Conservation (phyloP, 1,140 invertebrate genomes). For the Lepidotrigona ventralis region DNA sequence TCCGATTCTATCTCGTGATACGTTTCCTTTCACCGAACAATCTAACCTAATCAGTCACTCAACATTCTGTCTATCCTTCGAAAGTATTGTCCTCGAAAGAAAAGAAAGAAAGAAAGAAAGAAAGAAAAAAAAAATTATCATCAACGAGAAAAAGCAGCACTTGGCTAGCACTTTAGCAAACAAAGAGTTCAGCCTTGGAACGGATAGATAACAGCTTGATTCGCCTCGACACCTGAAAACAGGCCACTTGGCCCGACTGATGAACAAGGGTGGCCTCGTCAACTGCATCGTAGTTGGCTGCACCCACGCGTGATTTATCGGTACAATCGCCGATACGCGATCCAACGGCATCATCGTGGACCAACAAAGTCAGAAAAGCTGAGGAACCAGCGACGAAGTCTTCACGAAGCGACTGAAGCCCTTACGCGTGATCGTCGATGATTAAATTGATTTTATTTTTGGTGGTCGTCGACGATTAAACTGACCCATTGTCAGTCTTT, state of each 20-base stretch:
- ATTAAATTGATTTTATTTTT: neutral
- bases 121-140: neutral
- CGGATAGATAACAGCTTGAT: constrained; percentile 37
- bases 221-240: constrained; percentile 28
- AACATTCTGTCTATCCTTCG: neutral
- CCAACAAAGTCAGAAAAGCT: constrained; percentile 29
- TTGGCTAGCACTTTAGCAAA: neutral
- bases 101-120: too few species aligned
- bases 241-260: constrained; percentile 25
- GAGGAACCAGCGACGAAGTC: constrained; percentile 22
- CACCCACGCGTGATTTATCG: constrained; percentile 47
- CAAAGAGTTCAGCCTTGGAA: constrained; percentile 23
- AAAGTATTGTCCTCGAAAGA: neutral
- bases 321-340: constrained; percentile 41
- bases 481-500: too few species aligned
- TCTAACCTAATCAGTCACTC: neutral
- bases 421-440: neutral
- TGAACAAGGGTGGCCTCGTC: constrained; percentile 23
- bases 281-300: constrained; percentile 27
- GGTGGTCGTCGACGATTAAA: neutral
- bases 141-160: neutral
- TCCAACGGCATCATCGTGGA: constrained; percentile 3
- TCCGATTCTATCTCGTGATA: neutral
- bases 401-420: neutral
- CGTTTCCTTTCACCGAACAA: neutral